Evolutionary conservation across 2,113 vertebrate genomes (phyloP).

Genomic region (Ptilorrhoa leucosticta): DNA sequence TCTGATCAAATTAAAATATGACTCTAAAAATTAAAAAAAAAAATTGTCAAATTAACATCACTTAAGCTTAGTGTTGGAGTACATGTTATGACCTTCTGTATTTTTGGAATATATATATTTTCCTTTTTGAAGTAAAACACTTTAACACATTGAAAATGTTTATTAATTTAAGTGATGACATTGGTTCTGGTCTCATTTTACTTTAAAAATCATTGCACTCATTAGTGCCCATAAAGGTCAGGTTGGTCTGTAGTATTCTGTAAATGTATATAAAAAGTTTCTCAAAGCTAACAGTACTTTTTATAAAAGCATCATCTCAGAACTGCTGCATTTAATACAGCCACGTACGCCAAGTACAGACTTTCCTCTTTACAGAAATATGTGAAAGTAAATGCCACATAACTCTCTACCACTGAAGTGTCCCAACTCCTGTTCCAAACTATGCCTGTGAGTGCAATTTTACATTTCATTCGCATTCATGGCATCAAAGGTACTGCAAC

Average conservation of each 20-base stretch:
- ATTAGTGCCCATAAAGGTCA: slow-evolving; percentile 59
- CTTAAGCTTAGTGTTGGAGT: slow-evolving; percentile 64
- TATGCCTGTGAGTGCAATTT: slow-evolving; percentile 21
- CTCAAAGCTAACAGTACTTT: slow-evolving; percentile 64
- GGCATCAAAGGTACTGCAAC: slow-evolving; percentile 39
- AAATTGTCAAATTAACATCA: slow-evolving; percentile 72
- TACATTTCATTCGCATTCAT: slow-evolving; percentile 1
- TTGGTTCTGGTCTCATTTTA: slow-evolving; percentile 63
- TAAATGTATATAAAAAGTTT: slow-evolving; percentile 46
- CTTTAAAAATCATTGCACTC: slow-evolving; percentile 65
- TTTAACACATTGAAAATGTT: slow-evolving; percentile 51
- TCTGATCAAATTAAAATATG: slow-evolving; percentile 69
- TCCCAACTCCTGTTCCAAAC: slow-evolving; percentile 53
- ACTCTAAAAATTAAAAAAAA: slow-evolving; percentile 34
- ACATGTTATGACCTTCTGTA: slow-evolving; percentile 14
- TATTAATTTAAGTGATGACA: slow-evolving; percentile 67
- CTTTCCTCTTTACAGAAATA: slow-evolving; percentile 37
- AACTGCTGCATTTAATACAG: slow-evolving; percentile 58
- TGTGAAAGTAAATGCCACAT: slow-evolving; percentile 55
- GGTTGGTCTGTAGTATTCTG: slow-evolving; percentile 68
- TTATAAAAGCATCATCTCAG: slow-evolving; percentile 62
- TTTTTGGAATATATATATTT: slow-evolving; percentile 47
- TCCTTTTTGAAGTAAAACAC: slow-evolving; percentile 70
- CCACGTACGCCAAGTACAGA: neutral
- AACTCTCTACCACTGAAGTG: slow-evolving; percentile 39